A percentile compares a stretch with the other conserved stretches of the same genome.
phyloP scores from a whole-genome alignment of 2,888 invertebrate species.

The Eulithis testata region DNA sequence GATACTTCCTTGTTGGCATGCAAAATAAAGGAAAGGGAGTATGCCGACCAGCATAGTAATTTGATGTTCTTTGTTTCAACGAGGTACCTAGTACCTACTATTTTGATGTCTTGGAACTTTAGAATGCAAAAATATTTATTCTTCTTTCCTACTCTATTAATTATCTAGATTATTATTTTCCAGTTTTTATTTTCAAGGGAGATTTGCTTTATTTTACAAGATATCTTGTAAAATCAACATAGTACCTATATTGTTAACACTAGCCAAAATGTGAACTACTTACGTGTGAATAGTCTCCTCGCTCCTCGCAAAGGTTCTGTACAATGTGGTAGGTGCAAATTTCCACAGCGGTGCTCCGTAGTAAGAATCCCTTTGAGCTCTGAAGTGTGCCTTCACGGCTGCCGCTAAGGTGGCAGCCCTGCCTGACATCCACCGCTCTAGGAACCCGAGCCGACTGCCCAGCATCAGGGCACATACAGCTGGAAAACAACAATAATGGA shows the following conservation, averaged over 20 bases:
- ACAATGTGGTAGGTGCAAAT: conserved; percentile 89
- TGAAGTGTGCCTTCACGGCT: conserved; percentile 91
- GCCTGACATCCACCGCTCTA: conserved; percentile 84
- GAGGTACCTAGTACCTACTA: conserved; percentile 11
- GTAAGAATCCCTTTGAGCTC: conserved; percentile 91
- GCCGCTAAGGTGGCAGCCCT: conserved; percentile 86
- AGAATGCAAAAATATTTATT: no score
- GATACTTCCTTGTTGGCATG: conserved; percentile 26
- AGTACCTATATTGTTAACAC: no score
- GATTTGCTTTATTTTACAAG: no score
- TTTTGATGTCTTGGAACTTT: no score
- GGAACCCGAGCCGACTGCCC: conserved; percentile 91
- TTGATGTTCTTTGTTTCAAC: conserved; percentile 5
- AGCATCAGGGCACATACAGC: conserved; percentile 92
- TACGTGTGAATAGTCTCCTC: conserved; percentile 93
- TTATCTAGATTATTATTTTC: no score
- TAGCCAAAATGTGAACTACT: no score
- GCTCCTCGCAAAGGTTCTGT: conserved; percentile 87
- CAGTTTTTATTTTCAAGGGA: no score
- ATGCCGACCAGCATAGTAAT: conserved; percentile 4
- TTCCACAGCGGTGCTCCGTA: conserved; percentile 94
- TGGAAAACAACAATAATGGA: conserved; percentile 49
- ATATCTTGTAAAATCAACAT: no score
- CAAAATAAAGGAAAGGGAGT: conserved; percentile 7
- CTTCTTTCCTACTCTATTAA: no score